These are phyloP conservation scores for Subanguina moxae DNA, from an alignment of 1,140 invertebrate genomes.

Conservation along the genomic window DNA sequence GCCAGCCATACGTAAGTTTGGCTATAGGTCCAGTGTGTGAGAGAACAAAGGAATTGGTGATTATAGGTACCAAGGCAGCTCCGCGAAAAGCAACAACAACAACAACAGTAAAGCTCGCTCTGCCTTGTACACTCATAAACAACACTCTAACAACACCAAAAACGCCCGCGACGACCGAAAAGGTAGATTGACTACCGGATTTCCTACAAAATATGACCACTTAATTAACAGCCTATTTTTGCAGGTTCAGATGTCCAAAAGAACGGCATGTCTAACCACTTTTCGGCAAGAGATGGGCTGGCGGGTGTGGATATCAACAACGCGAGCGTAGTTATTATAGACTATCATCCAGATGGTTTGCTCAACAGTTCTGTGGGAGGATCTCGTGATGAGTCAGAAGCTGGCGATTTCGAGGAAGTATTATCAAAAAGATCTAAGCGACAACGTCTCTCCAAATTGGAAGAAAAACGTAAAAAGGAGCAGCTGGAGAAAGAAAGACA, in stretches of 20 bases:
- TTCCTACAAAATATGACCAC: constrained; percentile 12
- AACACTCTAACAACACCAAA: constrained; percentile 7
- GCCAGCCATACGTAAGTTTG: constrained; percentile 40
- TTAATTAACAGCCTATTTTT: neutral
- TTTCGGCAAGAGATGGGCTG: constrained; percentile 44
- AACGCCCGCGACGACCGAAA: constrained; percentile 46
- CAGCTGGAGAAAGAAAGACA: neutral
- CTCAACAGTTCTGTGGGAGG: constrained; percentile 59
- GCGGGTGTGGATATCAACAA: constrained; percentile 53
- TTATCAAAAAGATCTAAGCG: constrained; percentile 5
- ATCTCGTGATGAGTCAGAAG: constrained; percentile 60
- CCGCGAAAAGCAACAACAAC: constrained; percentile 52
- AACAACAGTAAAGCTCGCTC: constrained; percentile 46
- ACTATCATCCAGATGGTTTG: constrained; percentile 65
- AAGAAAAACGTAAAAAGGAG: constrained; percentile 3
- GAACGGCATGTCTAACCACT: too few relatives aligned
- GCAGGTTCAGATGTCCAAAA: constrained; percentile 2
- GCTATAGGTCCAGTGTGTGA: constrained; percentile 5
- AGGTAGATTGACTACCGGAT: constrained; percentile 11
- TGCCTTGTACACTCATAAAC: constrained; percentile 8
- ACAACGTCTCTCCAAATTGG: neutral
- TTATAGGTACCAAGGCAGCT: constrained; percentile 47
- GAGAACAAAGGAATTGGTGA: neutral
- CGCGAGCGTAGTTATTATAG: constrained; percentile 65
- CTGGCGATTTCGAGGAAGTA: constrained; percentile 78